Evolutionary conservation across 2,113 vertebrate genomes (phyloP).

Genomic region (Pachypanchax playfairii): DNA sequence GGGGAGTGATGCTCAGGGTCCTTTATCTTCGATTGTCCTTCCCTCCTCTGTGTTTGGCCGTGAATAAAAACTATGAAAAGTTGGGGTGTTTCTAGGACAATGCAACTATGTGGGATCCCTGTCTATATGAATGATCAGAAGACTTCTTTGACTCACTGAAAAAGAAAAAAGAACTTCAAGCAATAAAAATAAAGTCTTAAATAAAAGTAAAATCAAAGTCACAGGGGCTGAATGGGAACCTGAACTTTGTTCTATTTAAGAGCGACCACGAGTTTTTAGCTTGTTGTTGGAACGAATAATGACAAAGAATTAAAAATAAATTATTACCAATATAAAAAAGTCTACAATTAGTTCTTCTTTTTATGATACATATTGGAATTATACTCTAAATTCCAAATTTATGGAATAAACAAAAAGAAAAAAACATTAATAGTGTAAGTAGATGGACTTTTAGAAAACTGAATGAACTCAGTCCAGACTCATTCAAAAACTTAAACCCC

Average conservation of each 20-base stretch:
- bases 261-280: neutral
- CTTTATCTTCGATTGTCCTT: slow-evolving; percentile 74
- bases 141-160: slow-evolving; percentile 56
- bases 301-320: too few species aligned
- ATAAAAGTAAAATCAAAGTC: slow-evolving; percentile 56
- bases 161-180: slow-evolving; percentile 27
- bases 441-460: too few species aligned
- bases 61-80: slow-evolving; percentile 72
- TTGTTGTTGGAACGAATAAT: too few species aligned
- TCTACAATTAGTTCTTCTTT: too few species aligned
- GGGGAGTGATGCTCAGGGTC: slow-evolving; percentile 45
- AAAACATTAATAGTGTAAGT: too few species aligned
- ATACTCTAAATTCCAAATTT: too few species aligned
- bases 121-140: slow-evolving; percentile 68
- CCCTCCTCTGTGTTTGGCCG: slow-evolving; percentile 63
- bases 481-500: too few species aligned
- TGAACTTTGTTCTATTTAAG: neutral
- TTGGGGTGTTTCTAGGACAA: slow-evolving; percentile 68
- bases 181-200: slow-evolving; percentile 39
- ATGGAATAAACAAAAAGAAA: too few species aligned
- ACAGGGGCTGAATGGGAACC: slow-evolving; percentile 28
- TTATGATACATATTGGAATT: too few species aligned
- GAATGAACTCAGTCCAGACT: too few species aligned
- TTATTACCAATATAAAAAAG: too few species aligned
- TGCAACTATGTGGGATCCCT: slow-evolving; percentile 87